These are phyloP conservation scores for Phragmatobia fuliginosa DNA, from an alignment of 2,888 invertebrate species.

Conservation along the genomic window DNA sequence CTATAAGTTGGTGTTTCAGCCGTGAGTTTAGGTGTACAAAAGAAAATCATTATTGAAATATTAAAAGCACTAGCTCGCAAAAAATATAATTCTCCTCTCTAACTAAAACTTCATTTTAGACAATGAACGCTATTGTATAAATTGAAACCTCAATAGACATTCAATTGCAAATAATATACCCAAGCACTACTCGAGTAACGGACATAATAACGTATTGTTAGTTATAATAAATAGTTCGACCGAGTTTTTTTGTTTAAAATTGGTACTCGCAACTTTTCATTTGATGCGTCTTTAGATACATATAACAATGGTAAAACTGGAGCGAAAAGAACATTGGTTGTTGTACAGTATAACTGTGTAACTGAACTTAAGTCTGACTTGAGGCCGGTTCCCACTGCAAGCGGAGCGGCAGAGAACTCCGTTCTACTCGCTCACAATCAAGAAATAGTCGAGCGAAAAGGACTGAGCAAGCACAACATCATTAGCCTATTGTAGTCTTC, in stretches of 20 bases:
- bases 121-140: background rate
- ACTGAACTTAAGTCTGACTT: background rate
- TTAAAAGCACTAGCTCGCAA: background rate
- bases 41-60: background rate
- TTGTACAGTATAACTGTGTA: conserved; percentile 5
- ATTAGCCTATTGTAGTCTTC: too few species aligned
- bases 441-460: background rate
- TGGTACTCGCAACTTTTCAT: background rate
- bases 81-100: background rate
- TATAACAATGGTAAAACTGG: conserved; percentile 7
- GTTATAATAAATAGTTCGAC: conserved; percentile 2
- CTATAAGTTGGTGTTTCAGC: too few species aligned
- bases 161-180: background rate
- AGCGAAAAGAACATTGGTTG: conserved; percentile 10
- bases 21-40: too few species aligned
- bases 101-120: background rate
- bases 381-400: background rate
- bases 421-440: background rate
- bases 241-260: conserved; percentile 5
- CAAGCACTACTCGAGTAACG: background rate
- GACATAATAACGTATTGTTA: background rate
- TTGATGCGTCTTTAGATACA: conserved; percentile 4
- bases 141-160: background rate
- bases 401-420: background rate
- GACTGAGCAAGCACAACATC: background rate